Base-by-base conservation (phyloP, 2,797 vertebrate species). In the Myotis pilosus region DNA sequence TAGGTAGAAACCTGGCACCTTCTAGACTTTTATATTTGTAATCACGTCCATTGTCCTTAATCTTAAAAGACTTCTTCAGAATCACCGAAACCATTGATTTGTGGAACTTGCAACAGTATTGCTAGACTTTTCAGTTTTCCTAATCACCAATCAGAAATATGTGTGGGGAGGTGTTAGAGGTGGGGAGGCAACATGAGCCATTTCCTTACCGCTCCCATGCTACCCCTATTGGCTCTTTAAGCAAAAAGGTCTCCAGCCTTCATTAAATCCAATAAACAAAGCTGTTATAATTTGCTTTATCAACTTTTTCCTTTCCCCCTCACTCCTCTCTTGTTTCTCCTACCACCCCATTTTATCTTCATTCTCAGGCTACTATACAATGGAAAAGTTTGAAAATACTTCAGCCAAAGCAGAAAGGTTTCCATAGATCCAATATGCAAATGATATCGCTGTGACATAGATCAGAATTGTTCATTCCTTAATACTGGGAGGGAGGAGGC, bases 1-100 rank as follows among this genome's bases (percentile, higher is more conserved):
- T 89, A 57, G 49, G 93, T 81, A 86, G 97, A 95, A 96, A 89
- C 94, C 93, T 97, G 95, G 97, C 97, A 97, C 97, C 97, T 98
- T 97, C 55, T 80, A 84, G 80, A 91, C 74, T 90, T 95, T 57
- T 81, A 51, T 97, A 96, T 86, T 82, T 16, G 9, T 87, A 53
- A 76, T 97, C 19, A 51, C 44, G 82, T 96, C 90, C 92, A 86
- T 82, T 96, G 94, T 96, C 95, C 44, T 96, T 78, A 72, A 89
- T 95, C 95, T 92, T 72, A 94, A 80, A 80, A 92, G 92, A 94
- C 19, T 0, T 88, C 96, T 2, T 4, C 87, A 28, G 60, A 87
- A 88, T 80, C 95, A 41, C 80, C 51, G 30, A 49, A 33, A 96
- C 64, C 85, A 82, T 74, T 87, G 28, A 2, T 83, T 89, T 97